phyloP scores from a whole-genome alignment of 2,888 invertebrate genomes.

The Eumerus sabulonum region DNA sequence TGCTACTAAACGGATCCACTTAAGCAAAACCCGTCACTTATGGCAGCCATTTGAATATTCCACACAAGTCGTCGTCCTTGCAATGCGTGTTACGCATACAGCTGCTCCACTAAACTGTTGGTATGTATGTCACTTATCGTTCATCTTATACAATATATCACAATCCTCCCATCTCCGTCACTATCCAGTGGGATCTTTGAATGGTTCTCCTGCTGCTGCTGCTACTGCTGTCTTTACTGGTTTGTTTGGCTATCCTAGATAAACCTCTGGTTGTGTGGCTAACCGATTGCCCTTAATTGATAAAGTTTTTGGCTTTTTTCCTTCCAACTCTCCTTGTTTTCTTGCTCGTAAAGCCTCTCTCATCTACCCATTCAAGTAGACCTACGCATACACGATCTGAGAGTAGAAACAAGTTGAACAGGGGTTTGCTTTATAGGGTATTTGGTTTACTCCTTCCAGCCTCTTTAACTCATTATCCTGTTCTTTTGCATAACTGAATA shows the following conservation, averaged over 20 bases:
- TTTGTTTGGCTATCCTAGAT: conserved; percentile 63
- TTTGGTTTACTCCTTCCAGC: conserved; percentile 33
- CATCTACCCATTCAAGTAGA: conserved; percentile 31
- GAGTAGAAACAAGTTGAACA: conserved; percentile 3
- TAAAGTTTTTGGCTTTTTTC: conserved; percentile 47
- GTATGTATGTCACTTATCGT: conserved; percentile 41
- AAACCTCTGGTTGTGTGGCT: conserved; percentile 46
- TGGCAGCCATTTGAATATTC: conserved; percentile 13
- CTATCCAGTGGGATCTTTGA: no score
- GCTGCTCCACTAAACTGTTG: neutral
- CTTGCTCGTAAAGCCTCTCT: conserved; percentile 1
- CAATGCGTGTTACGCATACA: conserved; percentile 18
- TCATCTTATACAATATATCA: conserved; percentile 50
- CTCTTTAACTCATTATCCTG: conserved; percentile 56
- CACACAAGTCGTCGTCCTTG: neutral
- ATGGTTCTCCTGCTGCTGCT: no score
- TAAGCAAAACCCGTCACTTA: neutral
- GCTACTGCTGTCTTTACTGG: neutral
- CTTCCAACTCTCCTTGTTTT: conserved; percentile 24
- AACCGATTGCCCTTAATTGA: conserved; percentile 65
- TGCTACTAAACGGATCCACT: neutral
- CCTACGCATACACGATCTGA: conserved; percentile 12
- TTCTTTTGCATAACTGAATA: conserved; percentile 60
- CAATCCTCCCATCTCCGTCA: conserved; percentile 13
- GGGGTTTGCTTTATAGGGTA: conserved; percentile 15